Evolutionary conservation across 2,797 vertebrate species (phyloP).

Genomic region (Chlorospingus flavigularis): DNA sequence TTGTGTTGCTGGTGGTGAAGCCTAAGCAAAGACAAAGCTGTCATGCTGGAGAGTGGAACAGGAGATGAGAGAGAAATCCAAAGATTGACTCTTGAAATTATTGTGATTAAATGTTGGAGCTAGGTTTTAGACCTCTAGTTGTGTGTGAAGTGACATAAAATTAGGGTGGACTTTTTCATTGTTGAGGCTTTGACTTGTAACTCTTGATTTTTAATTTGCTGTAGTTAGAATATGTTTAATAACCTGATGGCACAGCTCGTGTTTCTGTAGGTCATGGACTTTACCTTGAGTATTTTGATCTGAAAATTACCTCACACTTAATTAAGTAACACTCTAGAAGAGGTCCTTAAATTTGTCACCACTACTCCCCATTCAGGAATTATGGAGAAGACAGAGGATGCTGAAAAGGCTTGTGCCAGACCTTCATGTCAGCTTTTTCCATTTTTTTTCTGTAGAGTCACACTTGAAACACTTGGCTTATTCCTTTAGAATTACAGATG

Average conservation of each 20-base stretch:
- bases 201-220: neutral
- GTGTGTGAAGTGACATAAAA: neutral
- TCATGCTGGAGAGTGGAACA: neutral
- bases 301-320: neutral
- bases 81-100: neutral
- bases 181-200: neutral
- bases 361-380: neutral
- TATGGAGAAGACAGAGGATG: neutral
- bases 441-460: neutral
- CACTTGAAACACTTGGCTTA: neutral
- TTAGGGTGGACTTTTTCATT: neutral
- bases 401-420: neutral
- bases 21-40: neutral
- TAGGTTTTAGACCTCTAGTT: neutral
- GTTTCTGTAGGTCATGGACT: neutral
- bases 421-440: neutral
- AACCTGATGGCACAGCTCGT: neutral
- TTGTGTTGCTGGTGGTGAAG: neutral
- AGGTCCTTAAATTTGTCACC: neutral
- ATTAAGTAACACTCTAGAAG: neutral
- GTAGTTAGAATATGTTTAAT: neutral
- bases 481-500: neutral
- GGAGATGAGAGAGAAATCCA: neutral
- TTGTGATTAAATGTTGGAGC: neutral
- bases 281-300: conserved; percentile 4